Evolutionary conservation across 2,888 invertebrate species (phyloP), one percentile per base, ranked within the genome.

Genomic region (Troides aeacus): DNA sequence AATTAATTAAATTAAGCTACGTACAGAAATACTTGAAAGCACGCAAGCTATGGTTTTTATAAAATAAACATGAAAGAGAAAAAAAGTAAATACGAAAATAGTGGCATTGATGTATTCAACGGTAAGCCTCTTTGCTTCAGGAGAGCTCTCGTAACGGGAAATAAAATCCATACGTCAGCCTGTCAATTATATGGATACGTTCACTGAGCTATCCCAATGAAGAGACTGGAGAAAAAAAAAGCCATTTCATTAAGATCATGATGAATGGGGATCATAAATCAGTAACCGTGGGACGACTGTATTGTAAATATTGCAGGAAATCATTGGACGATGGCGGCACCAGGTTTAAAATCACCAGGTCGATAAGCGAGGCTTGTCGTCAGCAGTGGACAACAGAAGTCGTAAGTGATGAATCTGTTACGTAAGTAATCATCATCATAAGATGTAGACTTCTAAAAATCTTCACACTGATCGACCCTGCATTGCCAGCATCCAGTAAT

Each of bases 181-280:
- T 58, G 57, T 58, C 57, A 58, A 58, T 58, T 58, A 58, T 15
- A 23, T 23, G 57, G 57, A 58, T 58, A 58, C 57, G 24, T 7
- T 58, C 57, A 15, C 57, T 23, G 1, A 58, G 57, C 57, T 24
- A 58, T 23, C 23, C 3, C 23, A 23, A 23, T 58, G 57, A 58
- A 23, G 4, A 15, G 12, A 23, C 57, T 10, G 23, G 21, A 7
- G 12, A 12, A 23, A n/a, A 23, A 4, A 10, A 15, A 58, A 58
- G 23, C 23, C 23, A 23, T 23, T 58, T 58, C 23, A 58, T 23
- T 58, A 3, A 24, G 23, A 1, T 23, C 23, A 6, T 57, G 21
- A 58, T 12, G 8, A 3, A 6, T n/a, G 46, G 46, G 15, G 57
- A 7, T 57, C 21, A 21, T 21, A 1, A 21, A 21, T 21, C 21